Evolutionary conservation across 1,140 invertebrate genomes (phyloP).

Genomic region (Branchinecta lynchi): DNA sequence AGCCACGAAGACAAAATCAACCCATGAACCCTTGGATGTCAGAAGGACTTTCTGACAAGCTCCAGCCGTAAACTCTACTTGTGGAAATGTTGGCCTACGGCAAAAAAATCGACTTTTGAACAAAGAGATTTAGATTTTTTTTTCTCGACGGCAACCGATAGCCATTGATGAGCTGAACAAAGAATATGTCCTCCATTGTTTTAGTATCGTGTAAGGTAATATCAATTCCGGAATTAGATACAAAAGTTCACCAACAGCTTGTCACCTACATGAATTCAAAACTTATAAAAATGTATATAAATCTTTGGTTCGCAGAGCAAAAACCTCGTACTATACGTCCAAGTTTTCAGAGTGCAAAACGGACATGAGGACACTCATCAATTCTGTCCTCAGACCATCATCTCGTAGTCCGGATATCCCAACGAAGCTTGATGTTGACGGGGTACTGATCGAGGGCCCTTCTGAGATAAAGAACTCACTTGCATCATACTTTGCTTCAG

Average conservation of each 20-base stretch:
- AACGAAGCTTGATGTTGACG: slow-evolving; percentile 8
- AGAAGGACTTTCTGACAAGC: neutral
- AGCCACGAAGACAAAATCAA: no score
- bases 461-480: no score
- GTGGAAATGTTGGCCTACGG: no score
- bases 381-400: slow-evolving; percentile 6
- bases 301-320: slow-evolving; percentile 5
- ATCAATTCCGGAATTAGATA: no score
- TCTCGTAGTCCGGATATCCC: slow-evolving; percentile 4
- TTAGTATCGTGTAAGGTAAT: no score
- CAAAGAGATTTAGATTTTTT: no score
- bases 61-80: slow-evolving; percentile 1
- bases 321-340: neutral
- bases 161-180: no score
- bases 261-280: slow-evolving; percentile 2
- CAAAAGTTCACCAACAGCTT: neutral
- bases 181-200: no score
- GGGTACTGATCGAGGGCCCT: neutral
- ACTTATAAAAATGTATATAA: slow-evolving; percentile 3
- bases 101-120: no score
- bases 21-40: neutral
- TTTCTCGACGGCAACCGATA: no score
- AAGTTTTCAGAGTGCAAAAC: slow-evolving; percentile 5
- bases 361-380: slow-evolving; percentile 1
- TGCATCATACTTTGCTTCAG: no score